Conservation (phyloP, 2,797 vertebrate species). For the Pangasius krempfi region DNA sequence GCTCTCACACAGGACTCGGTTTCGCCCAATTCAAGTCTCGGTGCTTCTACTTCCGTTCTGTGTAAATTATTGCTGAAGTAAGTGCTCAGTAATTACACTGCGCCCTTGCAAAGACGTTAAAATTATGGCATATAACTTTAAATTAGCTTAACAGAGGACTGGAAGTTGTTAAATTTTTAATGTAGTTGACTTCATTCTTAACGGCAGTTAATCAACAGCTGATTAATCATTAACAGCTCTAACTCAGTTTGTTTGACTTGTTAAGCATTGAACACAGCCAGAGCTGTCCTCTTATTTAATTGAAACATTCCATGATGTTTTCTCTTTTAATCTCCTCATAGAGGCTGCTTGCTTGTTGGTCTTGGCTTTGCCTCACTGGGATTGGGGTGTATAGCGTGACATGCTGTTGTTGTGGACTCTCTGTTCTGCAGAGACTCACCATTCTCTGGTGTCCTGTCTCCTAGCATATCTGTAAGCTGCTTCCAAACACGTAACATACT, state of each 20-base stretch:
- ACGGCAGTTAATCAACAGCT: not conserved
- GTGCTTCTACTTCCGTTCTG: not conserved
- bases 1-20: not conserved
- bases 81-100: not conserved
- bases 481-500: constrained; percentile 43
- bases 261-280: not conserved
- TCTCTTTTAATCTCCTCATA: not conserved
- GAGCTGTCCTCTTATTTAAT: not conserved
- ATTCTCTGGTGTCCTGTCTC: constrained; percentile 45
- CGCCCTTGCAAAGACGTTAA: not conserved
- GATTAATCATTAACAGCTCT: not conserved
- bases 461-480: constrained; percentile 37
- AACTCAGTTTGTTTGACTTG: not conserved
- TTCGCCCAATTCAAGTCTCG: not conserved
- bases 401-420: constrained; percentile 28
- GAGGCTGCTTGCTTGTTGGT: constrained; percentile 23
- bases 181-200: not conserved
- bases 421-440: constrained; percentile 11
- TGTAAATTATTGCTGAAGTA: not conserved
- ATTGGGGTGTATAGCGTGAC: constrained; percentile 9
- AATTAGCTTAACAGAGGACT: not conserved
- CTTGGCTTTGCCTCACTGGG: constrained; percentile 25
- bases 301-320: not conserved
- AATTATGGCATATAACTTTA: not conserved
- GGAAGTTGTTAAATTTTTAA: not conserved